Base-by-base conservation (phyloP, 2,113 vertebrate genomes). In the Cacatua alba region DNA sequence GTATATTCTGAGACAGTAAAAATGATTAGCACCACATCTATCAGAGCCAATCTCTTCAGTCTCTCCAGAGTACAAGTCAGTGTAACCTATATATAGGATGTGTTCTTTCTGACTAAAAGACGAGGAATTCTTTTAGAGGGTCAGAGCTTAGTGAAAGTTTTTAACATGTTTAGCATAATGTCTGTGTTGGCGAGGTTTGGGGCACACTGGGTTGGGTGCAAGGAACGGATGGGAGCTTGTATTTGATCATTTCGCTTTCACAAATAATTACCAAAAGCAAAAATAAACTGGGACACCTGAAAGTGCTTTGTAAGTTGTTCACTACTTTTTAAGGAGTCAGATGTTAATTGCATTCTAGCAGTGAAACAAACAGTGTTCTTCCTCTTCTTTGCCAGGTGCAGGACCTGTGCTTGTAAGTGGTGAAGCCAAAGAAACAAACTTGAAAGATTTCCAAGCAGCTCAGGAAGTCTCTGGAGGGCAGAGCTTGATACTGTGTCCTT, bases 1-100 rank as follows among this genome's bases (percentile, higher is more conserved):
- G 65, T 79, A 87, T 20, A 84, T 96, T 97, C 91, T 62, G 94
- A 95, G 95, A 94, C 92, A 74, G 25, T 17, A 57, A 49, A 89
- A 82, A 62, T 93, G 70, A 96, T 91, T 88, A 94, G 78, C 78
- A 77, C 18, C 28, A 10, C 35, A 74, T 87, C 94, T 70, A 33
- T 82, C 63, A 87, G 82, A 94, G 87, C 90, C 82, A 77, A 93
- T 52, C 94, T 89, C 86, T 31, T 17, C 12, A 52, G 81, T n/a
- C 91, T 87, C 95, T 87, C 89, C 70, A 80, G 94, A 90, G 94
- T 82, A 82, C 74, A 46, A 60, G 63, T 59, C 87, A 71, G 74
- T 2, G 10, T 75, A 89, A 82, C 87, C 96, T 91, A 94, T 82
- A 95, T 91, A 80, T 16, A 88, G 94, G 77, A 51, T 51, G 29